Base-by-base conservation (phyloP, 2,888 invertebrate genomes). In the Polietes domitor region DNA sequence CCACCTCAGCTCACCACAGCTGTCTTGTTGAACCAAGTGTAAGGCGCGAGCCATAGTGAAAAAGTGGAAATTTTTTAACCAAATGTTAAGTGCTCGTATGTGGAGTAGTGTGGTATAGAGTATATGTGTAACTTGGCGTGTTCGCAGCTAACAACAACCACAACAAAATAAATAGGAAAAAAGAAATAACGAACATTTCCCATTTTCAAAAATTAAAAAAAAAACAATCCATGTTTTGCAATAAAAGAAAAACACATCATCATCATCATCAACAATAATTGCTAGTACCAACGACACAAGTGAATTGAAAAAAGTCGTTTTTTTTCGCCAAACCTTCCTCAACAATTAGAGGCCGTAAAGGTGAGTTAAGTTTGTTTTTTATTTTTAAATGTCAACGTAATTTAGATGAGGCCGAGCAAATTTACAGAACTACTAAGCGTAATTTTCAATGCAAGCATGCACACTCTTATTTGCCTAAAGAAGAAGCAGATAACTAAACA, bases 21-120 rank as follows among this genome's bases (percentile, higher is more conserved):
- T 37, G 37, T 65, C 41, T 43, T 28, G 41, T 24, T 9, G 6
- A 32, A 63, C 17, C 15, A 21, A 68, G 15, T 41, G 43, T 68
- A 68, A 43, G 21, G 21, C 53, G 53, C 32, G 37, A 15, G 24
- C 17, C 41, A 68, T 4, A 47, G 43, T 21, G 63, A 37, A 58
- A 65, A 68, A 68, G 43, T 41, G 68, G 28, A 24, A 68, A 68
- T 24, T 65, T 37, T 68, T 43, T 68, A n/a, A n/a, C n/a, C 32
- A 63, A 63, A 63, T 32, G 37, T 19, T 37, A 32, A 63, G 24
- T 24, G 65, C 10, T 65, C 6, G 12, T 61, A 55, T 53, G 19
- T 53, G 50, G 21, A 21, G 28, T 61, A 28, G 61, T 61, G 37
- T 37, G 37, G 37, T 37, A n/a, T n/a, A n/a, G n/a, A n/a, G n/a